Evolutionary conservation across 35 echinoderm and acorn worm genomes (phyloP).

Genomic region (Apostichopus californicus): DNA sequence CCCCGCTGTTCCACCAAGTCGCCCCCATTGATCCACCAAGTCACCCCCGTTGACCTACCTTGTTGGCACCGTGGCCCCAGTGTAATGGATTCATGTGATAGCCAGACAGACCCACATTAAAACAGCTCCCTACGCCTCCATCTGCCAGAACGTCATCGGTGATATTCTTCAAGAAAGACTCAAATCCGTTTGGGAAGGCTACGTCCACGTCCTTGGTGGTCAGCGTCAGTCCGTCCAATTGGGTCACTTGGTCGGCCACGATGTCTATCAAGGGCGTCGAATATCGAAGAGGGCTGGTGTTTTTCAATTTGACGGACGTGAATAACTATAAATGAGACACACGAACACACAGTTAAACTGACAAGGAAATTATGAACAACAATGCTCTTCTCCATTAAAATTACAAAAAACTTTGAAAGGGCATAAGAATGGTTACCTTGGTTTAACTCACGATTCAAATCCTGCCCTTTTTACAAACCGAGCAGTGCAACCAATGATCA

Average conservation of each 20-base stretch:
- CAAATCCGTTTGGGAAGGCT: slow-evolving; percentile 64
- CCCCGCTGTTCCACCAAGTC: too few species aligned
- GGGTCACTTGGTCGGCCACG: neutral
- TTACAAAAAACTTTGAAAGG: too few species aligned
- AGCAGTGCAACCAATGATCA: too few species aligned
- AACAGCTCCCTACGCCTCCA: slow-evolving; percentile 37
- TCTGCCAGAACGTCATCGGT: neutral
- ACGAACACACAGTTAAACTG: neutral
- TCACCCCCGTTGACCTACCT: slow-evolving; percentile 38
- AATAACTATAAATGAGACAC: neutral
- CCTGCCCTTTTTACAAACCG: too few species aligned
- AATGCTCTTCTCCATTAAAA: too few species aligned
- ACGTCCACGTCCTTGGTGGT: slow-evolving; percentile 39
- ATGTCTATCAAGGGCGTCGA: slow-evolving; percentile 2
- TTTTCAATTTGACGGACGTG: neutral
- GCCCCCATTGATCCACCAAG: neutral
- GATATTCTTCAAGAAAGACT: slow-evolving; percentile 39
- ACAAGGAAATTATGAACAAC: too few species aligned
- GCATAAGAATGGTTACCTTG: too few species aligned
- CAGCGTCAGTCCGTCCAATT: slow-evolving; percentile 33
- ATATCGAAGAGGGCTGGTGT: neutral
- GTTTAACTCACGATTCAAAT: too few species aligned
- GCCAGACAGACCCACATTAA: slow-evolving; percentile 60
- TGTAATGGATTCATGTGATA: slow-evolving; percentile 75
- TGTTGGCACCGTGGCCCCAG: slow-evolving; percentile 65